phyloP scores from a whole-genome alignment of 2,888 invertebrate genomes.

The Agonopterix heracliana region DNA sequence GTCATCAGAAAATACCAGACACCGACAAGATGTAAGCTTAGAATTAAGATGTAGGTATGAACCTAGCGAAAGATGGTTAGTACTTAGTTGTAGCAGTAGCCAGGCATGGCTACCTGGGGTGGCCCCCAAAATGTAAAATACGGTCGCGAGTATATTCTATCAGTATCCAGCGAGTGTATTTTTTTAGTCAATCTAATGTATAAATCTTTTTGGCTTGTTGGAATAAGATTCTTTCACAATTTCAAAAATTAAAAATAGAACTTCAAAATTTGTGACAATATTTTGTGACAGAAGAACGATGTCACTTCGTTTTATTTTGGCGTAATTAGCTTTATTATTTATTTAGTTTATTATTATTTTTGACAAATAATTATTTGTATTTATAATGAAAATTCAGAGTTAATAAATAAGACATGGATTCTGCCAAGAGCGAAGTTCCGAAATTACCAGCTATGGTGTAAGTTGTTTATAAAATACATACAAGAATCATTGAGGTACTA shows the following conservation, averaged over 20 bases:
- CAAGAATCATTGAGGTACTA: too few relatives aligned
- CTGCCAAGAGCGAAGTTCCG: conserved; percentile 34
- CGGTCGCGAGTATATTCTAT: too few relatives aligned
- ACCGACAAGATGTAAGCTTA: too few relatives aligned
- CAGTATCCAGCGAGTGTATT: too few relatives aligned
- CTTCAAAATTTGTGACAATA: background rate
- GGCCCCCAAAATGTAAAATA: too few relatives aligned
- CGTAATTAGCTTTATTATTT: background rate
- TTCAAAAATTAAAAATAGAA: background rate
- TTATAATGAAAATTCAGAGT: background rate
- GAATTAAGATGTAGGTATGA: too few relatives aligned
- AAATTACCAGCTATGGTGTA: conserved; percentile 61
- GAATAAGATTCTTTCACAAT: background rate
- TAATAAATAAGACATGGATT: conserved; percentile 35
- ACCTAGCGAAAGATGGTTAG: too few relatives aligned
- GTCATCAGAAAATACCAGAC: too few relatives aligned
- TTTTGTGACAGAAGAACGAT: background rate
- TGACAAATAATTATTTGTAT: background rate
- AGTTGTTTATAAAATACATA: conserved; percentile 22
- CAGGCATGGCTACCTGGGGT: too few relatives aligned
- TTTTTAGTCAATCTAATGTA: too few relatives aligned
- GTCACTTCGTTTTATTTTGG: background rate
- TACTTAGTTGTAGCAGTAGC: too few relatives aligned
- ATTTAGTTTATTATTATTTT: conserved; percentile 8
- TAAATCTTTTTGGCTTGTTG: too few relatives aligned